phyloP scores from a whole-genome alignment of 2,113 vertebrate species.

The Callipepla squamata region DNA sequence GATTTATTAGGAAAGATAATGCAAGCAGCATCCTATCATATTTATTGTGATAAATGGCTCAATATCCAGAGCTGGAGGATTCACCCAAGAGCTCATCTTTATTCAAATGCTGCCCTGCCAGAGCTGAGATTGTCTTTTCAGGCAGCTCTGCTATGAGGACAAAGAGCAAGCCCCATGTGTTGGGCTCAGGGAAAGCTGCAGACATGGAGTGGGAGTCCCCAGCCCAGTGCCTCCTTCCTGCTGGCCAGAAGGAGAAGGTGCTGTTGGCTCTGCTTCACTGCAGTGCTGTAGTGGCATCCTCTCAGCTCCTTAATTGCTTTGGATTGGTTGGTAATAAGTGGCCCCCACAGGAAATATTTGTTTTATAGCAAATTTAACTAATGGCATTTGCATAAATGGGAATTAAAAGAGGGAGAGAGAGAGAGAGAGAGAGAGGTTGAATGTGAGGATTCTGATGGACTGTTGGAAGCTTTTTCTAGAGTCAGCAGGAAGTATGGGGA shows the following conservation, averaged over 20 bases:
- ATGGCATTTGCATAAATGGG: background rate
- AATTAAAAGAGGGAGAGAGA: background rate
- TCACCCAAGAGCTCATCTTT: constrained; percentile 54
- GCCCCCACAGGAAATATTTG: background rate
- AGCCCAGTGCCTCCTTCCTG: background rate
- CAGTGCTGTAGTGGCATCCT: background rate
- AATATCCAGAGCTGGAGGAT: constrained; percentile 42
- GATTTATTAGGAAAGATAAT: constrained; percentile 14
- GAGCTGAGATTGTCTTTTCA: constrained; percentile 51
- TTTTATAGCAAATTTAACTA: background rate
- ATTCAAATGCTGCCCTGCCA: background rate
- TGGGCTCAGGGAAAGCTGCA: fast-evolving
- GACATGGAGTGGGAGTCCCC: background rate
- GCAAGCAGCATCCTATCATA: background rate
- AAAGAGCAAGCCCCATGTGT: background rate
- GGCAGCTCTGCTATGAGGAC: background rate
- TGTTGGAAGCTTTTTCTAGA: background rate
- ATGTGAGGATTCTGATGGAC: fast-evolving
- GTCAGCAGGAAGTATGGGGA: background rate
- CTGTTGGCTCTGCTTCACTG: background rate
- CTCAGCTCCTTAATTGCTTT: background rate
- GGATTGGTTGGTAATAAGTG: fast-evolving
- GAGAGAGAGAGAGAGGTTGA: background rate
- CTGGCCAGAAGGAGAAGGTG: background rate
- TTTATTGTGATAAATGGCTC: constrained; percentile 57